These are phyloP conservation scores for Pangasianodon gigas DNA, from an alignment of 2,113 vertebrate genomes.

Conservation along the genomic window DNA sequence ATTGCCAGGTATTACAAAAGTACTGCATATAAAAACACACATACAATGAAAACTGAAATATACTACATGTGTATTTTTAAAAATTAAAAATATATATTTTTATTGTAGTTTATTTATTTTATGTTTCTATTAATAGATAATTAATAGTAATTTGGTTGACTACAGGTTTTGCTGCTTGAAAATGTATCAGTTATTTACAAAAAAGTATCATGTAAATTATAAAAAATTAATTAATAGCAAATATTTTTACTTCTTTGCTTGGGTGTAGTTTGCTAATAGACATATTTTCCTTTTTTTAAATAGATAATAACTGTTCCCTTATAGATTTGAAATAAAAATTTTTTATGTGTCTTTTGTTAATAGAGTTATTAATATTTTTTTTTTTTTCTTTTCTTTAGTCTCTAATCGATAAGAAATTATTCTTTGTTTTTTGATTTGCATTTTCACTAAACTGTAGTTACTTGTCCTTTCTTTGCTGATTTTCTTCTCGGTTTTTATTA, in stretches of 20 bases:
- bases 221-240: neutral
- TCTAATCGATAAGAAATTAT: neutral
- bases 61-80: neutral
- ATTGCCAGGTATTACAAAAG: slow-evolving; percentile 70
- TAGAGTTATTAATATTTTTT: neutral
- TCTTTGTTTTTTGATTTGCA: neutral
- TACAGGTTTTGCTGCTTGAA: neutral
- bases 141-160: neutral
- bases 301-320: neutral
- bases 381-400: neutral
- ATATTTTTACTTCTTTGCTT: neutral
- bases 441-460: neutral
- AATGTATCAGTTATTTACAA: neutral
- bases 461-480: neutral
- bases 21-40: slow-evolving; percentile 21
- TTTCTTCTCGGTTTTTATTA: neutral
- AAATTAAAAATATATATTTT: neutral
- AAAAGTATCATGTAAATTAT: neutral
- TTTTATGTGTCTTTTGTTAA: neutral
- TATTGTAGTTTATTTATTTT: neutral
- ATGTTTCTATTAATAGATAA: neutral
- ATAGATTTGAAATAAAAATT: neutral
- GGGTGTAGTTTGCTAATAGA: neutral
- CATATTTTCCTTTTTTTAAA: neutral
- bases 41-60: neutral